Conservation (phyloP, 1,140 invertebrate species). For the Andrena cerasifolii region DNA sequence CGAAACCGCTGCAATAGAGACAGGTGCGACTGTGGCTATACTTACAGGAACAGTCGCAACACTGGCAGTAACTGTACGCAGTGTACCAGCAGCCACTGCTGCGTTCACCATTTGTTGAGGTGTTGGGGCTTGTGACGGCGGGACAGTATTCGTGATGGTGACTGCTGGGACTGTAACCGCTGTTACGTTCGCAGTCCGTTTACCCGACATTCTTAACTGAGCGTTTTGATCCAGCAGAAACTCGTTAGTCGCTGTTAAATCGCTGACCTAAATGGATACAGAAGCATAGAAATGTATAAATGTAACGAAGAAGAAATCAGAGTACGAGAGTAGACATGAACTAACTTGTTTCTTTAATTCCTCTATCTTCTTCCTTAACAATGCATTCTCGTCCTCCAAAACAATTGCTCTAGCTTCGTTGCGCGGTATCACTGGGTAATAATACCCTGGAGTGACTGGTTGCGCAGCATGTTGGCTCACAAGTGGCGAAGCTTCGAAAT, state of each 20-base stretch:
- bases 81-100: conserved; percentile 80
- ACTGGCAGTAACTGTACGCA: conserved; percentile 85
- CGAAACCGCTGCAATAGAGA: conserved; percentile 84
- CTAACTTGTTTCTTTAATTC: conserved; percentile 88
- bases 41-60: conserved; percentile 86
- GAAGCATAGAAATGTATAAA: not conserved
- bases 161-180: conserved; percentile 84
- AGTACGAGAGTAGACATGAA: conserved; percentile 32
- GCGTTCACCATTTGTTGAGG: conserved; percentile 81
- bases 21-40: conserved; percentile 84
- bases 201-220: conserved; percentile 87
- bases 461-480: conserved; percentile 75
- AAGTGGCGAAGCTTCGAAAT: conserved; percentile 76
- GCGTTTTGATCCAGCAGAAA: conserved; percentile 92
- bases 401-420: conserved; percentile 82
- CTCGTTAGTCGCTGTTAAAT: conserved; percentile 91
- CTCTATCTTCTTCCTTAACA: conserved; percentile 88
- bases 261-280: conserved; percentile 81
- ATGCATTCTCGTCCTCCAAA: conserved; percentile 89
- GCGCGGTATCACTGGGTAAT: conserved; percentile 79
- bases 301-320: no score
- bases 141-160: conserved; percentile 83
- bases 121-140: conserved; percentile 81
- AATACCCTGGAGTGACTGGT: conserved; percentile 75
- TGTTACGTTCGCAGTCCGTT: conserved; percentile 81